Conservation (phyloP, 2,797 vertebrate species). For the Myotis findleyi region DNA sequence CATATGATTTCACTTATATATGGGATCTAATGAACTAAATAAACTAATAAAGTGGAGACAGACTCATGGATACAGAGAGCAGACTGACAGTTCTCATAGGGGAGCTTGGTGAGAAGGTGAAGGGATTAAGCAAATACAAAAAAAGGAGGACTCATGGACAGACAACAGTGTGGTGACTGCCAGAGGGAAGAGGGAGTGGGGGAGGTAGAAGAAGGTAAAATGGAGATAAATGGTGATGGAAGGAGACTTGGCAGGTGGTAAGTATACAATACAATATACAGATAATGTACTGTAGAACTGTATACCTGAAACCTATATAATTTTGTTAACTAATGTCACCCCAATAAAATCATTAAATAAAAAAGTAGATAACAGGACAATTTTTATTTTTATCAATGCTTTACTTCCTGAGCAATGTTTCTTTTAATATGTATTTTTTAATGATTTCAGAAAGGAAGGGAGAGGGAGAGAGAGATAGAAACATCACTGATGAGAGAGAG, state of each 20-base stretch:
- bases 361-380: not conserved
- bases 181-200: not conserved
- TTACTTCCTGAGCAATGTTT: not conserved
- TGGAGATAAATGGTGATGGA: not conserved
- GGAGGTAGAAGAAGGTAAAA: not conserved
- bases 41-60: not conserved
- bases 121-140: not conserved
- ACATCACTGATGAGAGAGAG: too few relatives aligned
- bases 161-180: not conserved
- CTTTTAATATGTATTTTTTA: not conserved
- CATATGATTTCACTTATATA: not conserved
- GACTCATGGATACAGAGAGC: not conserved
- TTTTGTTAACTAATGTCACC: not conserved
- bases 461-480: too few relatives aligned
- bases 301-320: not conserved
- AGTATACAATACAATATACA: not conserved
- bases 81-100: not conserved
- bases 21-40: not conserved
- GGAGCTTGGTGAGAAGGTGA: not conserved
- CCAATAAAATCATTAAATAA: not conserved
- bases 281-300: not conserved
- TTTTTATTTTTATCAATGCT: constrained; percentile 3
- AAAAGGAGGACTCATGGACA: not conserved
- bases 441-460: too few relatives aligned
- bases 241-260: not conserved